A percentile compares a stretch with the other conserved stretches of the same genome.
These are phyloP conservation scores for Craseonycteris thonglongyai DNA, from an alignment of 2,113 vertebrate species.

Conservation along the genomic window DNA sequence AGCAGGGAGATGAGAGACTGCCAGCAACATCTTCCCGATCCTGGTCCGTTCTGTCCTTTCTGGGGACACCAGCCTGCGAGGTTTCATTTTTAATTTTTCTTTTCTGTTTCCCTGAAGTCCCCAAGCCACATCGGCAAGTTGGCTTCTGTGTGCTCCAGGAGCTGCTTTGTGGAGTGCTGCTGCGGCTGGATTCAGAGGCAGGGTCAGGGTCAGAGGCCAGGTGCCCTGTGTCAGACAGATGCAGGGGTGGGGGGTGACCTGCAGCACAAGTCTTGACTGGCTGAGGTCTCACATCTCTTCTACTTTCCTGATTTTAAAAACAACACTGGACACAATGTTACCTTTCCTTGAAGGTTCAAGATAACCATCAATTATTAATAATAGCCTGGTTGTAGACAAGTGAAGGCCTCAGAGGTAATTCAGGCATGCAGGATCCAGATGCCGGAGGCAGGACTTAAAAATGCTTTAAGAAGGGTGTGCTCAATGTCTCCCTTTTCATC, in stretches of 20 bases:
- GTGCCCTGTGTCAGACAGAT: rapidly evolving
- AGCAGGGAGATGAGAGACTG: not conserved
- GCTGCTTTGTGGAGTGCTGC: not conserved
- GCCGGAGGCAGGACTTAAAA: not conserved
- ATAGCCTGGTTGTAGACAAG: not conserved
- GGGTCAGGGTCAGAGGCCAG: not conserved
- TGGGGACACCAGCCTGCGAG: rapidly evolving
- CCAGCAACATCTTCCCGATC: not conserved
- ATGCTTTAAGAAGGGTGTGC: not conserved
- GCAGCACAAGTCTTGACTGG: not conserved
- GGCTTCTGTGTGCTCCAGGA: not conserved
- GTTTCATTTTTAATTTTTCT: too few species aligned
- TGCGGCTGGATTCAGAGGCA: not conserved
- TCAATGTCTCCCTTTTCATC: not conserved
- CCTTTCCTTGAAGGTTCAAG: not conserved
- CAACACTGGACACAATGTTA: rapidly evolving
- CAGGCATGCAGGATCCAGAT: rapidly evolving
- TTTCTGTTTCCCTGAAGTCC: not conserved
- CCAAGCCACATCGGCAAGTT: not conserved
- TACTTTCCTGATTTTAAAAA: not conserved
- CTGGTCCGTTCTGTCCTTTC: rapidly evolving
- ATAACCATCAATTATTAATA: not conserved
- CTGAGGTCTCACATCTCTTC: rapidly evolving
- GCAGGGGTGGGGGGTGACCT: not conserved
- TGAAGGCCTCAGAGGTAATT: not conserved